Conservation (phyloP, 2,888 invertebrate species). For the Acronicta alni region DNA sequence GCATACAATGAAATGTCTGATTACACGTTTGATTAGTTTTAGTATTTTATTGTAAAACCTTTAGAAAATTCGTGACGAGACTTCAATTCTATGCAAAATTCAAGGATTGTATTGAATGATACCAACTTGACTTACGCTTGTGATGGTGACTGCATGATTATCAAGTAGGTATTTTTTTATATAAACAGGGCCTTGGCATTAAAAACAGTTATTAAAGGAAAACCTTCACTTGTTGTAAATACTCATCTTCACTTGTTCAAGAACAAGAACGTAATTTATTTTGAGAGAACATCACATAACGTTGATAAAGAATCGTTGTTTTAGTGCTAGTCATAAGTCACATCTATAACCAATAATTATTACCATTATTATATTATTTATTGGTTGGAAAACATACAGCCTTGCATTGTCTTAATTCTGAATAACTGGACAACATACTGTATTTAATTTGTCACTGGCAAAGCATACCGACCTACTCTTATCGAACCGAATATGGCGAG, state of each 20-base stretch:
- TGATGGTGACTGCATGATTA: not conserved
- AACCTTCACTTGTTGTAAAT: constrained; percentile 36
- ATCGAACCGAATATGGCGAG: no score
- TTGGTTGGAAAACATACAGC: constrained; percentile 15
- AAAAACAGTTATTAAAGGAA: constrained; percentile 20
- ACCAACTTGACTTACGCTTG: constrained; percentile 15
- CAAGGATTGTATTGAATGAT: constrained; percentile 9
- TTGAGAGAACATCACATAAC: constrained; percentile 16
- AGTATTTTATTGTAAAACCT: constrained; percentile 7
- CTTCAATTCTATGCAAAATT: constrained; percentile 22
- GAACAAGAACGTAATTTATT: constrained; percentile 37
- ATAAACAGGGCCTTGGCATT: constrained; percentile 24
- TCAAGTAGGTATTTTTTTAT: not conserved
- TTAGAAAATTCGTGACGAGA: constrained; percentile 30
- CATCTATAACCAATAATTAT: constrained; percentile 22
- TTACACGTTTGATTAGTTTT: constrained; percentile 14
- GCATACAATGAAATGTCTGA: constrained; percentile 1
- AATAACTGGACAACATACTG: constrained; percentile 6
- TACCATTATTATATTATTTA: constrained; percentile 2
- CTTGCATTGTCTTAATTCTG: constrained; percentile 17
- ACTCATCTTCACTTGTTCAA: constrained; percentile 29
- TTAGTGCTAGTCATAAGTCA: constrained; percentile 13
- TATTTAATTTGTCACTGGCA: constrained; percentile 9
- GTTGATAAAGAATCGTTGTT: constrained; percentile 16
- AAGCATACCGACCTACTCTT: not conserved